Percentiles rank a stretch among this genome's conserved stretches.
Evolutionary conservation across 2,797 vertebrate genomes (phyloP).

Genomic region (Syndactyla subalaris): DNA sequence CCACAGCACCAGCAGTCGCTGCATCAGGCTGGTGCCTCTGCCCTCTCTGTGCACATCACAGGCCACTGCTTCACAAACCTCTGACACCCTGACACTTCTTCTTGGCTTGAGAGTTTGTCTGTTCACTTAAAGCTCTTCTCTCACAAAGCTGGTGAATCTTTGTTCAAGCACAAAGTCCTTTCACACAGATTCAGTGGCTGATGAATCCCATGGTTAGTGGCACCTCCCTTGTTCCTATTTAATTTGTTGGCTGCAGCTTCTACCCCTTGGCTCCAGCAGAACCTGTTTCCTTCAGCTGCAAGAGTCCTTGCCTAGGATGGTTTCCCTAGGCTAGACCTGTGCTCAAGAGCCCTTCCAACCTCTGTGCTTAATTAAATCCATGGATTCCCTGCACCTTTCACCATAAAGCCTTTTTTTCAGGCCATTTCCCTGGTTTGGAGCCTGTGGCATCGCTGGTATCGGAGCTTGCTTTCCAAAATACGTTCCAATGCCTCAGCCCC

Average conservation of each 20-base stretch:
- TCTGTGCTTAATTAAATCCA: not conserved
- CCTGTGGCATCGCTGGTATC: accelerated
- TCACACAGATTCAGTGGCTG: not conserved
- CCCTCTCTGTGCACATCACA: accelerated
- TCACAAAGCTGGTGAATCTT: not conserved
- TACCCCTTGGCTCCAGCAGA: not conserved
- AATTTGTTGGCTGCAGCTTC: not conserved
- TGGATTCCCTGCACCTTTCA: accelerated
- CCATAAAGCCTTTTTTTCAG: not conserved
- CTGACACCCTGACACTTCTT: not conserved
- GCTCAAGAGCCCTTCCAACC: not conserved
- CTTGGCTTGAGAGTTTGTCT: not conserved
- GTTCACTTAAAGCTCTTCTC: not conserved
- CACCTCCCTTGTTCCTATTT: not conserved
- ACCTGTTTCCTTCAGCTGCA: not conserved
- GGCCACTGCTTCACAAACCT: not conserved
- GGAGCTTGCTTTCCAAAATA: not conserved
- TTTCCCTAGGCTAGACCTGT: not conserved
- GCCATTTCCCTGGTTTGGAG: not conserved
- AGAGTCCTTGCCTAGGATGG: not conserved
- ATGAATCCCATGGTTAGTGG: not conserved
- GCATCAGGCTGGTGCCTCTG: not conserved
- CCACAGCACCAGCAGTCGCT: not conserved
- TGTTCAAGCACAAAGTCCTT: not conserved
- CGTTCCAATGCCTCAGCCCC: not conserved